phyloP scores from a whole-genome alignment of 2,888 invertebrate genomes.

The Andrena flavipes region DNA sequence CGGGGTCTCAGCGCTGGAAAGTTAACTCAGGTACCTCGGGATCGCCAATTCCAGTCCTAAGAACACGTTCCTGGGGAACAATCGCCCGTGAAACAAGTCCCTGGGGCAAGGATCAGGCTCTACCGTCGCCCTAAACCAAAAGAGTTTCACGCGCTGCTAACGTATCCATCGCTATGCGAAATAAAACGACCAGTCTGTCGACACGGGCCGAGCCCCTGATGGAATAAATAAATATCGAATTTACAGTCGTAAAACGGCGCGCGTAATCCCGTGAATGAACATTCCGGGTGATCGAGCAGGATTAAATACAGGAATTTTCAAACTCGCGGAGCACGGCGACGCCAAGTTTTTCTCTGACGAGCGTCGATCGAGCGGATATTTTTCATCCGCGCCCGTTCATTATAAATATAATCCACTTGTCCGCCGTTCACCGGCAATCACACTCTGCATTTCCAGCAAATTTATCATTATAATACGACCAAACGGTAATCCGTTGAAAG shows the following conservation, averaged over 20 bases:
- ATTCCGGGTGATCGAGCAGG: conserved; percentile 1
- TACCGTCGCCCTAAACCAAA: neutral
- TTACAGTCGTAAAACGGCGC: conserved; percentile 20
- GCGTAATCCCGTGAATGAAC: conserved; percentile 43
- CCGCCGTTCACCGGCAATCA: conserved; percentile 54
- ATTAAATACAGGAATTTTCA: conserved; percentile 15
- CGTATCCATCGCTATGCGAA: neutral
- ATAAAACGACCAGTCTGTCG: neutral
- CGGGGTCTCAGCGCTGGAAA: too few relatives aligned
- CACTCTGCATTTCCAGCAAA: conserved; percentile 54
- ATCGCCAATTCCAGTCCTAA: too few relatives aligned
- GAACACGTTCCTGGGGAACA: too few relatives aligned
- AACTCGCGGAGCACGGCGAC: conserved; percentile 15
- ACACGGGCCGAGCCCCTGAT: conserved; percentile 16
- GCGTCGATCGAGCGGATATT: conserved; percentile 12
- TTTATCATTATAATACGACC: conserved; percentile 60
- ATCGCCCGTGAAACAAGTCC: too few relatives aligned
- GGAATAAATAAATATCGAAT: conserved; percentile 49
- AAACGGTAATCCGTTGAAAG: conserved; percentile 58
- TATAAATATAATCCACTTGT: conserved; percentile 56
- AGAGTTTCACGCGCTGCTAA: neutral
- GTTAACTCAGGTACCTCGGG: too few relatives aligned
- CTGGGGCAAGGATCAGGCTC: too few relatives aligned
- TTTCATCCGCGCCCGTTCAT: conserved; percentile 43
- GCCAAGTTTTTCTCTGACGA: conserved; percentile 18